Base-by-base conservation (phyloP, 2,888 invertebrate species). In the Apoda limacodes region DNA sequence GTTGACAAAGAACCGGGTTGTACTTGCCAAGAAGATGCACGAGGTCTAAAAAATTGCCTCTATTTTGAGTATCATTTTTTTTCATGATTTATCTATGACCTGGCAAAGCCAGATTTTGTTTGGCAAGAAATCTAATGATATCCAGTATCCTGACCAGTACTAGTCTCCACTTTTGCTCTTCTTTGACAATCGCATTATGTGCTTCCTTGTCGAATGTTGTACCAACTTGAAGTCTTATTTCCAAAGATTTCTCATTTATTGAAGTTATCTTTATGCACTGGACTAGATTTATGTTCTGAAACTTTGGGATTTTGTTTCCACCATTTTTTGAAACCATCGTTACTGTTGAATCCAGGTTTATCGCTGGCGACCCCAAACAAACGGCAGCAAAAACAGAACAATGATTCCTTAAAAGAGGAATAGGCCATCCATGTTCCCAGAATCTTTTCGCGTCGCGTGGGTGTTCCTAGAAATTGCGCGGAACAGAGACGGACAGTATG, bases 221-320 rank as follows among this genome's bases (percentile, higher is more conserved):
- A 22, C 26, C 29, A 15, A 22, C 22, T 30, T 15, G 14, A 25
- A 29, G 22, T 30, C 34, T 29, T 7, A 9, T 40, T 27, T 43
- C 40, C 22, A 42, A 37, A 28, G 38, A 31, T 35, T 45, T 45
- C 39, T n/a, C 39, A 43, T 41, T 45, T 37, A 32, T 21, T 32
- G 35, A 22, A 42, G 23, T 29, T 30, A 37, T 30, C 21, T 23
- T 27, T 34, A 13, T 27, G 19, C 4, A 15, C 17, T 28, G 32
- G 13, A 33, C 30, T 40, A 21, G 30, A 41, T 33, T 43, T 37
- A 15, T 39, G 40, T 21, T 40, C 6, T 4, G n/a, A n/a, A 20
- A 28, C 21, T 20, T 33, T 28, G 12, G 25, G 33, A 21, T 33
- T 33, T 15, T 13, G 10, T 28, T 28, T 28, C 28, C 28, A 28